A percentile compares a stretch with the other conserved stretches of the same genome.
These are phyloP conservation scores for Stenodema calcarata DNA, from an alignment of 2,888 invertebrate genomes.

Conservation along the genomic window DNA sequence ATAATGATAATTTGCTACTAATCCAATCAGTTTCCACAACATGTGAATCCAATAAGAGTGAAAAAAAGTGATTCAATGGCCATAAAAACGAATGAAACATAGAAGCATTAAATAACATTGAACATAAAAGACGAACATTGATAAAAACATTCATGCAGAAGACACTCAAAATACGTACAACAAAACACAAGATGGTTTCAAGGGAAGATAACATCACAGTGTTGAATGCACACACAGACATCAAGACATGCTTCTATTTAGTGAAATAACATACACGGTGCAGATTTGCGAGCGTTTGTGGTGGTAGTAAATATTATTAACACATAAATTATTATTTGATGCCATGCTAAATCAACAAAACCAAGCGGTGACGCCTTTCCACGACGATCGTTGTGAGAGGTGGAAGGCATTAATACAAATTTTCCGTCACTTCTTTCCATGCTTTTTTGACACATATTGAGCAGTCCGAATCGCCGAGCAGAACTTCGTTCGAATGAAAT, in stretches of 20 bases:
- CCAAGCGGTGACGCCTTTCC: constrained; percentile 6
- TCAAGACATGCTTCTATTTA: constrained; percentile 30
- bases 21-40: background rate
- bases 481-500: background rate
- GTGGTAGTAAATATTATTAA: constrained; percentile 35
- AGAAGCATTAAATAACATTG: background rate
- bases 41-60: background rate
- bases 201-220: background rate
- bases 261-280: constrained; percentile 10
- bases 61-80: background rate
- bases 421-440: background rate
- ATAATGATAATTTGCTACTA: too few relatives aligned
- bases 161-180: background rate
- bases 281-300: constrained; percentile 30
- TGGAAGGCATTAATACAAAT: background rate
- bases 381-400: background rate
- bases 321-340: background rate
- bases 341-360: constrained; percentile 13
- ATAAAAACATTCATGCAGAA: constrained; percentile 32
- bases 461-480: background rate
- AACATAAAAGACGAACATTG: background rate
- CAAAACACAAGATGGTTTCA: background rate
- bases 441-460: background rate
- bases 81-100: background rate
- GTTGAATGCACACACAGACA: background rate